Percentiles rank a stretch among this genome's conserved stretches.
These are phyloP conservation scores for Ceratina australensis DNA, from an alignment of 1,140 invertebrate genomes.

Conservation along the genomic window DNA sequence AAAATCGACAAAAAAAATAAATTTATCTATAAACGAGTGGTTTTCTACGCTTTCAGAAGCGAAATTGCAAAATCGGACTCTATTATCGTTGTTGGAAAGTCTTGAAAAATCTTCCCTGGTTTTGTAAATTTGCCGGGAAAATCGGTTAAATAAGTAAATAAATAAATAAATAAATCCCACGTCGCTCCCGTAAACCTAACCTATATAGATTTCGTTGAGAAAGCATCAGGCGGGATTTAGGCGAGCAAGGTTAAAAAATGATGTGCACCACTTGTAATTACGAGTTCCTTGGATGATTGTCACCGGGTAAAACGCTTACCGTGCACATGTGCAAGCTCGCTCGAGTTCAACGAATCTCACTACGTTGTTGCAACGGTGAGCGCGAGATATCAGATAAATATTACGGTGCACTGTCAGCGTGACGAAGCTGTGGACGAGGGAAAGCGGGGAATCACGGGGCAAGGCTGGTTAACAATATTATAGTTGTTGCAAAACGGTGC, in stretches of 20 bases:
- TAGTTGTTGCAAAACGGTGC: not conserved
- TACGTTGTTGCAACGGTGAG: not conserved
- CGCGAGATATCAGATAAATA: not conserved
- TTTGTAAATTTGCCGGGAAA: too few relatives aligned
- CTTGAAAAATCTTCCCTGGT: too few relatives aligned
- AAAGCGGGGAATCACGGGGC: not conserved
- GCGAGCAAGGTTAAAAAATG: not conserved
- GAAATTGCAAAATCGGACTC: too few relatives aligned
- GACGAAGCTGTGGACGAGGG: not conserved
- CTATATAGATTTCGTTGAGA: not conserved
- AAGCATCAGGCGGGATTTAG: not conserved
- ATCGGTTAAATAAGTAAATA: too few relatives aligned
- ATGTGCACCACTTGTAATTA: not conserved
- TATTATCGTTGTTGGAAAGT: too few relatives aligned
- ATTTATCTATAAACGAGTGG: too few relatives aligned
- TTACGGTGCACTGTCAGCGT: not conserved
- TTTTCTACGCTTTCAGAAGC: too few relatives aligned
- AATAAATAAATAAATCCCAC: too few relatives aligned
- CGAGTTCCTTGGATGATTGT: not conserved
- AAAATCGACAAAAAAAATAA: too few relatives aligned
- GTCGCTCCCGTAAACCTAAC: too few relatives aligned
- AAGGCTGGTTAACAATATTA: constrained; percentile 3
- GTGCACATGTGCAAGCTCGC: not conserved
- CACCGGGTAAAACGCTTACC: not conserved
- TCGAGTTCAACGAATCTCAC: not conserved